Evolutionary conservation across 2,888 invertebrate genomes (phyloP).

Genomic region (Fragum fragum): DNA sequence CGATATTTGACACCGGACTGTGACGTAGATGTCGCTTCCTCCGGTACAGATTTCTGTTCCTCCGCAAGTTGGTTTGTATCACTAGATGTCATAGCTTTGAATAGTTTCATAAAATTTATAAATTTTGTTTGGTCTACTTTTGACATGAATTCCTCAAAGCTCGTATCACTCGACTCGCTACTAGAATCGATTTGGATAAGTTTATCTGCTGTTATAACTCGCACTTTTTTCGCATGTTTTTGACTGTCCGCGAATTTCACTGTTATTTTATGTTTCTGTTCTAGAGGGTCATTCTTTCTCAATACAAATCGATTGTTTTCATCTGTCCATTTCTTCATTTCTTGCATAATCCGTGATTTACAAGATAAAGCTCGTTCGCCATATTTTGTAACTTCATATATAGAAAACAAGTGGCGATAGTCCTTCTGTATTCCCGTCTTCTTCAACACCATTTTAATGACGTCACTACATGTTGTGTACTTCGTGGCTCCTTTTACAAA

Average conservation of each 20-base stretch:
- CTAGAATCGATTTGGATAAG: background rate
- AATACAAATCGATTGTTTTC: constrained; percentile 47
- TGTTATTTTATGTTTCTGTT: constrained; percentile 8
- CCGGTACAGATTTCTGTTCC: background rate
- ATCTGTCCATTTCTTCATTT: constrained; percentile 40
- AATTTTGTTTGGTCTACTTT: constrained; percentile 54
- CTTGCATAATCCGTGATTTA: constrained; percentile 47
- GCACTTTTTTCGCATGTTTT: background rate
- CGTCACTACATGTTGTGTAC: constrained; percentile 65
- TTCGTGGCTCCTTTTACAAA: constrained; percentile 61
- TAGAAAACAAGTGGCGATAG: constrained; percentile 51
- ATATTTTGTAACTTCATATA: constrained; percentile 43
- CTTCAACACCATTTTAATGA: constrained; percentile 66
- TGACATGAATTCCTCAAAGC: constrained; percentile 52
- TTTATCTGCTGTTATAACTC: constrained; percentile 3
- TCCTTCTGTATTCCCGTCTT: constrained; percentile 61
- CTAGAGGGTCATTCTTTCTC: constrained; percentile 50
- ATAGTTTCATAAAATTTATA: constrained; percentile 42
- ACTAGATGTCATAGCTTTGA: constrained; percentile 46
- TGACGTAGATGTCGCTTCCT: background rate
- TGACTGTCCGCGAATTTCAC: background rate
- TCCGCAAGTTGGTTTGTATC: constrained; percentile 1
- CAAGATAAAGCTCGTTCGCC: constrained; percentile 43
- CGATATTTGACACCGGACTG: background rate
- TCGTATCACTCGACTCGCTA: constrained; percentile 37